Conservation (phyloP, 2,797 vertebrate species). For the Lepilemur ruficaudatus region DNA sequence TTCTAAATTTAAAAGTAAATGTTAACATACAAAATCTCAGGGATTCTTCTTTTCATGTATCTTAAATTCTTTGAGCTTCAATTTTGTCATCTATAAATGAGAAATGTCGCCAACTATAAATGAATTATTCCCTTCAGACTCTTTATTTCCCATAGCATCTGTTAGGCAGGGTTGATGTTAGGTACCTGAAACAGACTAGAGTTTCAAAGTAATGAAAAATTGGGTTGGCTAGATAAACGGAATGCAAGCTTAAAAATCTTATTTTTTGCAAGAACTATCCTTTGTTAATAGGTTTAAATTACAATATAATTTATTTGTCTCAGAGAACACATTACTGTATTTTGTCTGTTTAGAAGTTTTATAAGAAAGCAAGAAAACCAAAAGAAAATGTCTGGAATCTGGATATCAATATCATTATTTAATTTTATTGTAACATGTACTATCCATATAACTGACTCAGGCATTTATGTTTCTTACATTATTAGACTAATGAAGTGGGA, state of each 20-base stretch:
- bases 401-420: neutral
- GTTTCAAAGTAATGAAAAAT: neutral
- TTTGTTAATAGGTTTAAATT: slow-evolving; percentile 2
- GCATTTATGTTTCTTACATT: neutral
- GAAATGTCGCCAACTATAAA: neutral
- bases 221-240: neutral
- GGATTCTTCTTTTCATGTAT: neutral
- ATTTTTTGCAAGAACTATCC: neutral
- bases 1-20: neutral
- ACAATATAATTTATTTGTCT: neutral
- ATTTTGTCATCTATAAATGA: neutral
- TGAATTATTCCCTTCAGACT: neutral
- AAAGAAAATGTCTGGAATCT: neutral
- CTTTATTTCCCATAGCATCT: neutral
- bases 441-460: neutral
- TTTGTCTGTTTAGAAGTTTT: neutral
- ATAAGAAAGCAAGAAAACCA: neutral
- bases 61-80: neutral
- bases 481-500: neutral
- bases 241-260: neutral
- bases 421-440: neutral
- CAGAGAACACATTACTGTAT: neutral
- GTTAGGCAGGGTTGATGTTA: neutral
- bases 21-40: neutral
- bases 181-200: neutral